These are phyloP conservation scores for Papilio demoleus DNA, from an alignment of 2,888 invertebrate genomes.

Conservation along the genomic window DNA sequence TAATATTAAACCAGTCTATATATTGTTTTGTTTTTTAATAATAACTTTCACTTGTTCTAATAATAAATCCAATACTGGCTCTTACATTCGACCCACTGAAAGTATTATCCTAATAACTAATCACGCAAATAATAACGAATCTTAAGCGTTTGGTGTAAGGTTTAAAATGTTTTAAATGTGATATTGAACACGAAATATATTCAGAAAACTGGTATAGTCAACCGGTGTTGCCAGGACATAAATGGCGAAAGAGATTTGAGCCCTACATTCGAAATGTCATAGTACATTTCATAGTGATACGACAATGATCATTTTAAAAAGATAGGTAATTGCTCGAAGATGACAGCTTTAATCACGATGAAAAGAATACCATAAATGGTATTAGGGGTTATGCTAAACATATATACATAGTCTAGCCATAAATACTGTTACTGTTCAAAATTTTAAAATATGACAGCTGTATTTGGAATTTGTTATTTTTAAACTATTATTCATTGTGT, in stretches of 20 bases:
- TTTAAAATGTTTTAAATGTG: not conserved
- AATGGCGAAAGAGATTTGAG: not conserved
- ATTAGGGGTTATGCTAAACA: too few species aligned
- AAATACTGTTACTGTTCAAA: too few species aligned
- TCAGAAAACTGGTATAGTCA: conserved; percentile 15
- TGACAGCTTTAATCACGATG: too few species aligned
- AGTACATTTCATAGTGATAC: not conserved
- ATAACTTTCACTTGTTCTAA: not conserved
- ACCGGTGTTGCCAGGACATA: not conserved
- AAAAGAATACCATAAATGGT: too few species aligned
- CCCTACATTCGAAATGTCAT: not conserved
- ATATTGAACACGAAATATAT: not conserved
- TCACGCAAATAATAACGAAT: not conserved
- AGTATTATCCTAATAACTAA: not conserved
- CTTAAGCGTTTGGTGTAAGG: not conserved
- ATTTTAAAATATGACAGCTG: too few species aligned
- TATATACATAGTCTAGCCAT: too few species aligned
- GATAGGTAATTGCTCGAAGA: too few species aligned
- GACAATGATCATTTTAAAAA: conserved; percentile 45
- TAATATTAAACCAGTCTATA: too few species aligned
- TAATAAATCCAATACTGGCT: not conserved
- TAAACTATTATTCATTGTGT: too few species aligned
- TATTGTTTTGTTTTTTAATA: not conserved
- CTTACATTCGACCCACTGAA: not conserved
- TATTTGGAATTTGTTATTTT: too few species aligned